Evolutionary conservation across 2,888 invertebrate species (phyloP), one percentile per base, ranked within the genome.

Genomic region (Megastigmus dorsalis): DNA sequence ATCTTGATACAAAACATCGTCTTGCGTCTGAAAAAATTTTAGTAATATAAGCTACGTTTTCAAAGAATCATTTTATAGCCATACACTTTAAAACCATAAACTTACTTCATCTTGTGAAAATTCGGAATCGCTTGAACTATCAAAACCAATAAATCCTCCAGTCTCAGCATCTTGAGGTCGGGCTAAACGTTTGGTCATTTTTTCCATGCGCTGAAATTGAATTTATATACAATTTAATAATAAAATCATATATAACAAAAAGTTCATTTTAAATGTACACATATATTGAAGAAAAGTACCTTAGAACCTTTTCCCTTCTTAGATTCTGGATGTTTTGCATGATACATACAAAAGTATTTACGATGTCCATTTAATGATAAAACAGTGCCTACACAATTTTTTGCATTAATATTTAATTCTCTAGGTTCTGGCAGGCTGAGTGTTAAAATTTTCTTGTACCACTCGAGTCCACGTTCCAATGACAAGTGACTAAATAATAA

Each of bases 321-420:
- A 65, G 88, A 88, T 89, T 96, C 97, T 0, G 95, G 95, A 89
- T 97, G 97, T 89, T 96, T 97, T 71, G 97, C 97, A 90, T 99
- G 99, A 90, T 98, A 99, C 91, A 99, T 97, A 88, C 97, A 98
- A 90, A 97, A 99, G 90, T 99, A 98, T 89, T 97, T 97, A 78
- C 98, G 92, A 89, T 97, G 96, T 26, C 99, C 98, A 89, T 99
- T 99, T 78, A 99, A 90, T 1, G 98, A 95, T 55, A 99, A 90
- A 74, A 99, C 98, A 3, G 97, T 97, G 67, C 99, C 99, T 50
- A 98, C 94, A 87, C 98, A 98, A 90, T 99, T 98, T 81, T 97
- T 92, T 23, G 97, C 96, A 90, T 98, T 99, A 75, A 99, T 97
- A 78, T 94, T 93, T 79, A 97, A 90, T 84, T 95, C 94, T 76